phyloP scores from a whole-genome alignment of 2,888 invertebrate species.

The Athrips mouffetella region DNA sequence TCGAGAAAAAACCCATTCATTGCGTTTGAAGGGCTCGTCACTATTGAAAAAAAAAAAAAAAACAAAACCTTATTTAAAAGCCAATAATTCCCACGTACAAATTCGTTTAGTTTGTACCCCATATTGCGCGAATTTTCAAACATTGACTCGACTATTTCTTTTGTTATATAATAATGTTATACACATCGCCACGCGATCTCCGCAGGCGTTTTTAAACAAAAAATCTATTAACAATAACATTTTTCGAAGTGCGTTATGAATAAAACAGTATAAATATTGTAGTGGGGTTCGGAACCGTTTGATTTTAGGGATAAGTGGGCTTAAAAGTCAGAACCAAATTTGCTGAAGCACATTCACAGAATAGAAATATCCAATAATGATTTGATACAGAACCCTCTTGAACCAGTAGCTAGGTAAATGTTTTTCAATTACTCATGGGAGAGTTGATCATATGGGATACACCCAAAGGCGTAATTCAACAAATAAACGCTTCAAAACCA shows the following conservation, averaged over 20 bases:
- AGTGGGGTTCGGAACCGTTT: constrained; percentile 24
- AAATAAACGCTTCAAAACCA: no score
- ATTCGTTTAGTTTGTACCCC: constrained; percentile 37
- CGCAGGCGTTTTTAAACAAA: constrained; percentile 51
- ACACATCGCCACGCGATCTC: constrained; percentile 64
- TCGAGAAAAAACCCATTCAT: no score
- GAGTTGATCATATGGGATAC: constrained; percentile 53
- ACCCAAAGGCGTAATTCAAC: constrained; percentile 45
- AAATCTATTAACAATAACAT: constrained; percentile 49
- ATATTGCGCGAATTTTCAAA: constrained; percentile 59
- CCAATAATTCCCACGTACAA: constrained; percentile 47
- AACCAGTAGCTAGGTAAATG: constrained; percentile 42
- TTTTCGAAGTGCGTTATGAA: constrained; percentile 53
- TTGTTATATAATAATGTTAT: constrained; percentile 57
- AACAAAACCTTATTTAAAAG: constrained; percentile 11
- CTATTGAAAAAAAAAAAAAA: not conserved
- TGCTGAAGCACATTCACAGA: constrained; percentile 18
- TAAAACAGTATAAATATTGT: constrained; percentile 51
- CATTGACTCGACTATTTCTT: constrained; percentile 39
- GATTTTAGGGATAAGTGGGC: constrained; percentile 15
- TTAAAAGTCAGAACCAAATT: not conserved
- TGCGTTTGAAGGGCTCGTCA: not conserved
- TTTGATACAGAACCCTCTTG: constrained; percentile 29
- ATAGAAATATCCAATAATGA: constrained; percentile 12
- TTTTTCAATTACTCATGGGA: constrained; percentile 62